Percentiles rank a stretch among this genome's conserved stretches.
Evolutionary conservation across 2,888 invertebrate species (phyloP).

Genomic region (Abscondita cerata): DNA sequence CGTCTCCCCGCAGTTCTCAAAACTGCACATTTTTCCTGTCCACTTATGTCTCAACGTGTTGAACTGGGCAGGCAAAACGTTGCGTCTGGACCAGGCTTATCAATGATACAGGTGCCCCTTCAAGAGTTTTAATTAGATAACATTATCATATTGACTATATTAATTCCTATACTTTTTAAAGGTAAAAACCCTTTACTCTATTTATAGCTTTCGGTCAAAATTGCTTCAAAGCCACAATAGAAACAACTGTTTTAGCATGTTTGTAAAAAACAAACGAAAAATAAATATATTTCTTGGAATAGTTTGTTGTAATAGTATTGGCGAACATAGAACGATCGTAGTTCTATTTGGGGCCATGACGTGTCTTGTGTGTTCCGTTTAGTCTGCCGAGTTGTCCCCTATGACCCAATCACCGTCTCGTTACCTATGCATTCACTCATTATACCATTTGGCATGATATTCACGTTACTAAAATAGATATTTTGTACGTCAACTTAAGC

Average conservation of each 20-base stretch:
- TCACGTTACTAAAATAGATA: conserved; percentile 50
- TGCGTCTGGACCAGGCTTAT: too few species aligned
- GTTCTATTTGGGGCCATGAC: conserved; percentile 26
- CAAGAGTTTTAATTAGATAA: too few species aligned
- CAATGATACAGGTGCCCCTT: too few species aligned
- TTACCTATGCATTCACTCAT: conserved; percentile 44
- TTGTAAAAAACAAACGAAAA: background rate
- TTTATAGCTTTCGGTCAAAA: too few species aligned
- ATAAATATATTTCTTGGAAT: background rate
- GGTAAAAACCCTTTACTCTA: too few species aligned
- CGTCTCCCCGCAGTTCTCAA: too few species aligned
- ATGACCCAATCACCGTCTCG: conserved; percentile 45
- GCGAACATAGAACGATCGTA: conserved; percentile 22
- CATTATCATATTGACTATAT: too few species aligned
- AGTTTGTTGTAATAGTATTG: conserved; percentile 18
- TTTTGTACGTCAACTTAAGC: conserved; percentile 33
- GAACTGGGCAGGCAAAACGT: too few species aligned
- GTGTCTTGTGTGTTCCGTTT: conserved; percentile 41
- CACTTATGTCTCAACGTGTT: too few species aligned
- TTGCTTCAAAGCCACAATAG: too few species aligned
- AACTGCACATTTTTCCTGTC: too few species aligned
- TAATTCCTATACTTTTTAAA: too few species aligned
- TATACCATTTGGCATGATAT: conserved; percentile 48
- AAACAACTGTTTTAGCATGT: background rate
- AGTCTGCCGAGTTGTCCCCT: conserved; percentile 44